Evolutionary conservation across 2,113 vertebrate species (phyloP), one percentile per base, ranked within the genome.

Genomic region (Excalfactoria chinensis): DNA sequence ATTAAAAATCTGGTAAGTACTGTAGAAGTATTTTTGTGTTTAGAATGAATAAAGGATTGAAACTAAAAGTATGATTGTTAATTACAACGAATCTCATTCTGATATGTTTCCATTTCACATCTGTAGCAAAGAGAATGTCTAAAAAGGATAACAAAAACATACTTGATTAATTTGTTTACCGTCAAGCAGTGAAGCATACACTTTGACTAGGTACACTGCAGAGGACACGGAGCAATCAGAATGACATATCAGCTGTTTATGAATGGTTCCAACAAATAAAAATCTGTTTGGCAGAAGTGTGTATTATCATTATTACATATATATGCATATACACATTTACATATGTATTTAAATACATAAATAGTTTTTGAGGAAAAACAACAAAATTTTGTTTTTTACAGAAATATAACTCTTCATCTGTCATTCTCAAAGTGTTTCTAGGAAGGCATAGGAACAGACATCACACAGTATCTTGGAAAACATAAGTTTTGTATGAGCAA

Each of bases 121-220:
- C 66, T 74, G 62, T 55, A 78, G 7, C 35, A 62, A 62, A 75
- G 7, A 55, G 43, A 53, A 87, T 88, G 26, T 67, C 53, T 86
- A 75, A 63, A 93, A 91, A 90, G 62, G 41, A 44, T 49, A 88
- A 70, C 44, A 89, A 44, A 80, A 81, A 59, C 16, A 73, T 79
- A 63, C 30, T 60, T 93, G 91, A 93, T 94, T 95, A 93, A 93
- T 91, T 93, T 96, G 81, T 95, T 96, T 96, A 93, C 76, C 59
- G 32, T 91, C 56, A 86, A 80, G 71, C 48, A 75, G 40, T 41
- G 83, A 91, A 62, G 62, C 30, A 88, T 71, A 62, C 6, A 58
- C 30, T 94, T 90, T 74, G 41, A 48, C 25, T 64, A 76, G 69
- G 63, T 74, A 72, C 25, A 20, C 21, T 34, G 23, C 56, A 94